These are phyloP conservation scores for Zapus hudsonius DNA, from an alignment of 2,113 vertebrate genomes.

Conservation along the genomic window DNA sequence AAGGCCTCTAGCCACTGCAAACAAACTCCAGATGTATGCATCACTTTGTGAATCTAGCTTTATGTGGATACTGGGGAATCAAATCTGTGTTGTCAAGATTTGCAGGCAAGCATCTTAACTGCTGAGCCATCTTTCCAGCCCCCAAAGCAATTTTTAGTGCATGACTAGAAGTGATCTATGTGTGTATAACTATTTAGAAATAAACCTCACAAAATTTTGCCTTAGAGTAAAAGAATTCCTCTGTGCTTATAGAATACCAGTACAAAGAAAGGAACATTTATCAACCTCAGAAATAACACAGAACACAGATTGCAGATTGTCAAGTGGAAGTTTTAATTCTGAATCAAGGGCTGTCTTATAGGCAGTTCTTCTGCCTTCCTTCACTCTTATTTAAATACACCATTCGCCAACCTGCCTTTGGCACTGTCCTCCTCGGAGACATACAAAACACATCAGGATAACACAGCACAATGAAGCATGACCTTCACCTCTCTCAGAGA, in stretches of 20 bases:
- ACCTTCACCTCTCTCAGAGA: not conserved
- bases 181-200: slow-evolving; percentile 34
- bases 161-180: not conserved
- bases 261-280: not conserved
- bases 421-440: not conserved
- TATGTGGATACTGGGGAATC: too few relatives aligned
- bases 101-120: too few relatives aligned
- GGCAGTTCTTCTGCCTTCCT: not conserved
- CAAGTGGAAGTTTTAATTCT: not conserved
- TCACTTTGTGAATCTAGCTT: too few relatives aligned
- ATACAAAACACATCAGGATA: not conserved
- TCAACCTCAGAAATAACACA: not conserved
- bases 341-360: not conserved
- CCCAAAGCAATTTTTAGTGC: not conserved
- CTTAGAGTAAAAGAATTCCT: not conserved
- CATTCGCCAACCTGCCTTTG: not conserved
- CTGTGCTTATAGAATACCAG: not conserved
- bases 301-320: not conserved
- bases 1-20: too few relatives aligned
- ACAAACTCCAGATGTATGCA: too few relatives aligned
- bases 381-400: slow-evolving; percentile 1
- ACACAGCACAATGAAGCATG: not conserved
- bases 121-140: too few relatives aligned
- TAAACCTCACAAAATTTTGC: not conserved
- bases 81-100: too few relatives aligned